Base-by-base conservation (phyloP, 2,797 vertebrate species). In the Ctenochaetus hawaiiensis region DNA sequence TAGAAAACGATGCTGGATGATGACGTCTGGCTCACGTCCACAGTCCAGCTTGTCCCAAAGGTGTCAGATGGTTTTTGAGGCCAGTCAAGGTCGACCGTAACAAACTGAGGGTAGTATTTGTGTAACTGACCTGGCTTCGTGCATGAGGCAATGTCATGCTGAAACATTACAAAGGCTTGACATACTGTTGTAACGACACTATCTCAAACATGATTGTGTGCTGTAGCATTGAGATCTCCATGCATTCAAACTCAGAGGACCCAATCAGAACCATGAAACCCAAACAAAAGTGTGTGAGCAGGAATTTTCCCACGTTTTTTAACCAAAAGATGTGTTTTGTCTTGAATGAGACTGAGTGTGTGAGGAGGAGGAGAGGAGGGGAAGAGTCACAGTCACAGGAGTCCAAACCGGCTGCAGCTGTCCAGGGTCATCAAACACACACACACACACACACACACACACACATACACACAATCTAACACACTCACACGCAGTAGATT, bases 331-430 rank as follows among this genome's bases (percentile, higher is more conserved):
- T 16, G 7, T 23, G n/a, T 48, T 13, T 51, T n/a, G n/a, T 12
- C 17, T 8, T 22, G 23, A 72, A 6, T 23, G 43, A 30, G 26
- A 30, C 26, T 13, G 44, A 20, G 30, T 41, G 44, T 48, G 37
- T 62, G 23, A 22, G 37, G 18, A 60, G 47, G 56, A 5, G 34
- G 16, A 9, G 18, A 60, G 47, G 56, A 5, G 34, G 16, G 13
- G 23, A 4, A 4, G 26, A 30, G 26, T 30, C 26, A 30, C 26
- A 17, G 57, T 54, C 22, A 52, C 12, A 12, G 43, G 13, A 18
- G 43, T 23, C 47, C 11, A 53, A 57, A 67, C 67, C 48, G 30
- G 11, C 17, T 68, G 41, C 79, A 72, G 79, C 71, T 56, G 70
- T 60, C 48, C 64, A 23, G 37, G 9, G 41, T 23, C 3, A 7